Evolutionary conservation across 2,113 vertebrate genomes (phyloP), one percentile per base, ranked within the genome.

Genomic region (Hippocampus zosterae): DNA sequence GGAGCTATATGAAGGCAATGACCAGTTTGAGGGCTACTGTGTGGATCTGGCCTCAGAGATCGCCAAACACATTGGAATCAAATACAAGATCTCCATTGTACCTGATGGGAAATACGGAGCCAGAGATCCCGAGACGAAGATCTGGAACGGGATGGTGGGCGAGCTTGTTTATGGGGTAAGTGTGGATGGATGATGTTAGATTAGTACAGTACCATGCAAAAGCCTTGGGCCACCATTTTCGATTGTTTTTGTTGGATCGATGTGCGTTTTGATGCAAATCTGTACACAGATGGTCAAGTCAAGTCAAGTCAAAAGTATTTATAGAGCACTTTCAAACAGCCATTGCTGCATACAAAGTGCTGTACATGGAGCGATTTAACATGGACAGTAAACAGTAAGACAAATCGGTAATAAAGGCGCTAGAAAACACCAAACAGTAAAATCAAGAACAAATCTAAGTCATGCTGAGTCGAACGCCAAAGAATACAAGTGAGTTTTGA

Each of bases 141-240:
- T 99, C 88, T 99, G 97, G 97, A 99, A 98, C 84, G 97, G 97
- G 88, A 98, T 99, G 97, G 97, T 99, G 70, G 97, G 97, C 88
- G 97, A 98, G 85, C 96, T 99, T 85, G 97, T 99, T 68, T 99
- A 98, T 76, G 96, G 96, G 95, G 97, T 99, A 68, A 81, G 84
- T 67, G 16, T 41, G 19, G 48, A 75, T 59, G 12, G 9, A 21
- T 37, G 52, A 62, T 40, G 48, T 19, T 10, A 16, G 5, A 33
- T 19, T 44, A 16, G 40, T 15, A 15, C 21, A 42, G 11, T n/a
- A 41, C 10, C 0, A 27, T 57, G 6, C 23, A 23, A 37, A 62
- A 18, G 44, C 9, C 11, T 41, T 11, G 10, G 25, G 25, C n/a
- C 8, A 27, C 25, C 10, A 65, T 42, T 27, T 10, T 25, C 6